Conservation (phyloP, 2,797 vertebrate genomes). For the Lithobates pipiens region DNA sequence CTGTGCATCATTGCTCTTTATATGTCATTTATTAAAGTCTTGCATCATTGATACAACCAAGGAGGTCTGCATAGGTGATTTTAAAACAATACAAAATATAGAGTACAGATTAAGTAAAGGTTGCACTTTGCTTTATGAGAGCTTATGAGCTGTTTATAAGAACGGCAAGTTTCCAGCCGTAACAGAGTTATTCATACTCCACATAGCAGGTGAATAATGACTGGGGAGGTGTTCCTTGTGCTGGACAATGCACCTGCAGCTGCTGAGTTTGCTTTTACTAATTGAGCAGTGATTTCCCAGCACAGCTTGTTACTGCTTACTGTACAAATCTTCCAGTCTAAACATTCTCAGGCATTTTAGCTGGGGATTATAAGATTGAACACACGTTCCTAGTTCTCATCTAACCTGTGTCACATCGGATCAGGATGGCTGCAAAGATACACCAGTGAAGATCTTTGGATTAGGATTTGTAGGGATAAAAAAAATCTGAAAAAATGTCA, state of each 20-base stretch:
- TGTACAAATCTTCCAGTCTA: slow-evolving; percentile 78
- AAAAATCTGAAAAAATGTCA: neutral
- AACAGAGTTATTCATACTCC: neutral
- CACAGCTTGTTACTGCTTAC: slow-evolving; percentile 79
- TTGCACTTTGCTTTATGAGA: neutral
- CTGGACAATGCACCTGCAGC: slow-evolving; percentile 83
- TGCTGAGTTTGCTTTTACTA: slow-evolving; percentile 80
- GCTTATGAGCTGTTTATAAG: slow-evolving; percentile 1
- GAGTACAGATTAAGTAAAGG: neutral
- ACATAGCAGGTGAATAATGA: slow-evolving; percentile 74
- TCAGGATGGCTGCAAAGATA: slow-evolving; percentile 64
- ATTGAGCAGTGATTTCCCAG: slow-evolving; percentile 76
- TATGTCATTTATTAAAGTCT: neutral
- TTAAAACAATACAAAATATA: neutral
- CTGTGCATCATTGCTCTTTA: neutral
- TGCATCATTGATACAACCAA: neutral
- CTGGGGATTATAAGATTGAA: slow-evolving; percentile 40
- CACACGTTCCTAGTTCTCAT: slow-evolving; percentile 73
- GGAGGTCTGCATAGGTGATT: neutral
- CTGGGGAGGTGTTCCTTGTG: slow-evolving; percentile 77
- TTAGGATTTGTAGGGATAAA: neutral
- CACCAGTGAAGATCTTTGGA: neutral
- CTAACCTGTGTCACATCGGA: slow-evolving; percentile 75
- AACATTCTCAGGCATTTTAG: slow-evolving; percentile 62
- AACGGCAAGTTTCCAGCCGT: neutral